Base-by-base conservation (phyloP, 30 jellyfish, hydroid and myxozoan genomes). In the Catostylus mosaicus region DNA sequence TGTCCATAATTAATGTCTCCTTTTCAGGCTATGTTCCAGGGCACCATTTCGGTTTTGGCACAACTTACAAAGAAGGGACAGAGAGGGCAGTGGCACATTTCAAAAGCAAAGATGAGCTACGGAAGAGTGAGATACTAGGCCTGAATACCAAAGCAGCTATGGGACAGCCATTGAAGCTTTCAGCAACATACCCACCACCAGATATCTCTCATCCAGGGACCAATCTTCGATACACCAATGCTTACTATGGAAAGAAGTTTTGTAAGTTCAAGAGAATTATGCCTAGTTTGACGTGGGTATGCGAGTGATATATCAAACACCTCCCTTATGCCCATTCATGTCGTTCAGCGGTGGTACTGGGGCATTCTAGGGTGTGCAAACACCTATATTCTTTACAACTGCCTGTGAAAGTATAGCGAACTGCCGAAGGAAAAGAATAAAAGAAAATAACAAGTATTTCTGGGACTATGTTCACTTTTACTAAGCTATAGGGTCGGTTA, bases 21-120 rank as follows among this genome's bases (percentile, higher is more conserved):
- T 50, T 50, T 27, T 18, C 20, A 94, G 99, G 99, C 36, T 94
- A 73, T 72, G 97, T 94, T 30, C 99, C 99, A 29, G 88, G 83
- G 34, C 97, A 79, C 45, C 89, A 69, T 16, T 82, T 87, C 36
- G 92, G 79, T 26, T 94, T 88, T 67, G 99, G 99, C 48, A 70
- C 84, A 46, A 87, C 97, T 3, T 94, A 87, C 84, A 88, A 94
- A 65, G 94, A 89, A 43, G 96, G 96, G 2, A 81, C 99, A 23
- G 99, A 94, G 45, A 82, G 62, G 35, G 95, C 99, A 37, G 91
- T 94, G 26, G 76, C 92, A 14, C 83, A 83, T 1, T 88, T 94
- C 78, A 94, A 87, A 47, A 8, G 80, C 14, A 67, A 51, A 32
- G 88, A 74, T 19, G 62, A 51, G 29, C 67, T 36, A 19, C 88